These are phyloP conservation scores for Antennarius striatus DNA, from an alignment of 2,113 vertebrate genomes.

Conservation along the genomic window DNA sequence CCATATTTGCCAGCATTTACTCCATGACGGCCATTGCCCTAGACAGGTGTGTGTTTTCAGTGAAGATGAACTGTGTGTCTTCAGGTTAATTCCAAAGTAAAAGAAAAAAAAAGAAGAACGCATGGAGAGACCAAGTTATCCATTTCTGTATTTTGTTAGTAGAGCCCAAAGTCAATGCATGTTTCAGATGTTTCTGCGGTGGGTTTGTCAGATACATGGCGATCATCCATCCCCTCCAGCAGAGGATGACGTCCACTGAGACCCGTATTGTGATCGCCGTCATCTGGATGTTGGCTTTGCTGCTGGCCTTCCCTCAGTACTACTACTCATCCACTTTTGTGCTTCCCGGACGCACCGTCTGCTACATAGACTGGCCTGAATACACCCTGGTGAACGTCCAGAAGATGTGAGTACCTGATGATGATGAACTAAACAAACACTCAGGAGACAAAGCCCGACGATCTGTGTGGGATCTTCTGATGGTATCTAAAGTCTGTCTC, in stretches of 20 bases:
- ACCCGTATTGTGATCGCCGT: slow-evolving; percentile 36
- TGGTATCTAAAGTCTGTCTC: too few relatives aligned
- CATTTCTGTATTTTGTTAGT: too few relatives aligned
- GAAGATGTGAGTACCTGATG: slow-evolving; percentile 60
- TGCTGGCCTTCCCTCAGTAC: slow-evolving; percentile 63
- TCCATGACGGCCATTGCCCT: slow-evolving; percentile 64
- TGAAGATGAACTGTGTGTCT: background rate
- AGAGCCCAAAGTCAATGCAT: too few relatives aligned
- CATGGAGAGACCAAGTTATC: too few relatives aligned
- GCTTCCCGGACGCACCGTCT: slow-evolving; percentile 55
- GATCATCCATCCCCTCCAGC: slow-evolving; percentile 64
- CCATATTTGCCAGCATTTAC: slow-evolving; percentile 68
- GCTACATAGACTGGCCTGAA: slow-evolving; percentile 68
- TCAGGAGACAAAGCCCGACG: too few relatives aligned
- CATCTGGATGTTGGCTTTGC: slow-evolving; percentile 63
- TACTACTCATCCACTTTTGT: slow-evolving; percentile 37
- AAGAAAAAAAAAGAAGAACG: too few relatives aligned
- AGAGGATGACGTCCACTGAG: slow-evolving; percentile 52
- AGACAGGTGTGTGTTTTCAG: slow-evolving; percentile 50
- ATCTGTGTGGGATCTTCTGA: too few relatives aligned
- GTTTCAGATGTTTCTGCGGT: background rate
- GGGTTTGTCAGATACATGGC: slow-evolving; percentile 55
- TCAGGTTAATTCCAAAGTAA: background rate
- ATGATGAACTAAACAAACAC: too few relatives aligned
- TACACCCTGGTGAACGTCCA: slow-evolving; percentile 34